Base-by-base conservation (phyloP, 2,113 vertebrate species). In the Rutilus rutilus region DNA sequence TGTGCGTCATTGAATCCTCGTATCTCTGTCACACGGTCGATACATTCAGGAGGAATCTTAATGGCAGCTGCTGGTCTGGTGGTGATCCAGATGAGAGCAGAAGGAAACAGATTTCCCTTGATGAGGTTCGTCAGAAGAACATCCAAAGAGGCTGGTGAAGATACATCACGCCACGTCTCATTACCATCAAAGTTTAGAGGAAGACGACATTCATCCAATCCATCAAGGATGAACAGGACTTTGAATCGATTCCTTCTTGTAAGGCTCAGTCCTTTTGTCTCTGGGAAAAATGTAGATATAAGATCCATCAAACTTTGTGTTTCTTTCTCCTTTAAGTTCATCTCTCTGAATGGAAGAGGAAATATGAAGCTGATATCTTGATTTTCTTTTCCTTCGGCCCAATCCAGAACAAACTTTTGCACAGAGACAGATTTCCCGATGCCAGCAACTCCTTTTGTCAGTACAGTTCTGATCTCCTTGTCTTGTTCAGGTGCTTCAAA, bases 61-160 rank as follows among this genome's bases (percentile, higher is more conserved):
- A 3, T 60, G 47, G 85, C 85, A 76, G 85, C 85, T 82, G 85
- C 85, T 67, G 64, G 64, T 67, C 64, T 67, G 27, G 64, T 67
- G 64, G 64, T 67, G 64, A 33, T 67, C 64, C 64, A 67, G 64
- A 67, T 33, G 27, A 33, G 64, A 33, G 27, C 36, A 23, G 67
- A 71, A 42, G 67, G 36, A 71, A 71, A 1, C 67, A 71, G 36
- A 71, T 71, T 71, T 71, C 67, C 36, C 36, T 42, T 39, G 8
- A 86, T 82, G n/a, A 86, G 85, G 59, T 77, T 86, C 7, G 85
- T 86, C 1, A 86, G 23, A 14, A 87, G 62, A 69, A 42, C 50
- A 25, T 87, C 86, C 50, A 87, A n/a, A 47, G 80, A 7, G 50
- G 47, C 50, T 82, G 17, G 6, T 6, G 2, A n/a, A 1, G 71